phyloP scores from a whole-genome alignment of 2,113 vertebrate species.

The Plectropomus leopardus region DNA sequence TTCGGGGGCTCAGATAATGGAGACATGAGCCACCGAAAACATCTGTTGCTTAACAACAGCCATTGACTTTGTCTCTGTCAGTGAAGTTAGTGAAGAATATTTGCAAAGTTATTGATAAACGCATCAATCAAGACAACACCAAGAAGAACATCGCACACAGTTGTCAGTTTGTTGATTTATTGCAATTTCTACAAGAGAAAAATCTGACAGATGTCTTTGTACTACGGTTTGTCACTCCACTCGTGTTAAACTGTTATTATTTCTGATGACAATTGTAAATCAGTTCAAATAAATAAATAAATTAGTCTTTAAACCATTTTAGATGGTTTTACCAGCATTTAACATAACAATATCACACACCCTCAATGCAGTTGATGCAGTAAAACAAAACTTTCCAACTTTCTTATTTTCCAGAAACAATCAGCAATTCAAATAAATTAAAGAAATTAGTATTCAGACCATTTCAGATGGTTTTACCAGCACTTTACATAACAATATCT shows the following conservation, averaged over 20 bases:
- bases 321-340: not conserved
- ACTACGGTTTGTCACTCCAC: slow-evolving; percentile 9
- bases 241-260: not conserved
- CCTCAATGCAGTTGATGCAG: not conserved
- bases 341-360: not conserved
- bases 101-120: slow-evolving; percentile 1
- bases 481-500: not conserved
- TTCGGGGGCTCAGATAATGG: slow-evolving; percentile 27
- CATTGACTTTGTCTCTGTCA: not conserved
- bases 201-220: slow-evolving; percentile 30
- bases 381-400: not conserved
- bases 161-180: slow-evolving; percentile 54
- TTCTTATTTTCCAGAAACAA: slow-evolving; percentile 8
- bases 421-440: slow-evolving; percentile 22
- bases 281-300: slow-evolving; percentile 23
- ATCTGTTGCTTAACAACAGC: not conserved
- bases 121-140: not conserved
- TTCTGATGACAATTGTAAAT: slow-evolving; percentile 4
- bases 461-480: slow-evolving; percentile 6
- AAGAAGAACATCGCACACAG: not conserved
- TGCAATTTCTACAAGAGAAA: slow-evolving; percentile 22
- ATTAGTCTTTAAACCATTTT: not conserved
- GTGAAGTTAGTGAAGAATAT: not conserved
- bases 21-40: slow-evolving; percentile 26
- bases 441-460: not conserved